These are phyloP conservation scores for Varroa destructor DNA, from an alignment of 1,140 invertebrate species.

Conservation along the genomic window DNA sequence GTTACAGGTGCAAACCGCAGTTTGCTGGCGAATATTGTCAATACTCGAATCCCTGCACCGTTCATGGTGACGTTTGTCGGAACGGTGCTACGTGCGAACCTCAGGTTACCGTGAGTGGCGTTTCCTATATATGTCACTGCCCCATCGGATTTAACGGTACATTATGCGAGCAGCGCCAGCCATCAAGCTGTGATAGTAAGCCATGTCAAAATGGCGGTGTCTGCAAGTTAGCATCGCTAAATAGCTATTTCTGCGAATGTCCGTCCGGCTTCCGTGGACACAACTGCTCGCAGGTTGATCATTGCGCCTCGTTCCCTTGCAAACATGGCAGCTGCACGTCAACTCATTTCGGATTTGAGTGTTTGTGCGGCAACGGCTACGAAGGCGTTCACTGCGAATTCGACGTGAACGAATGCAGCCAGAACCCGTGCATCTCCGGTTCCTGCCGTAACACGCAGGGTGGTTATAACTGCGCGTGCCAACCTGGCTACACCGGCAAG, in stretches of 20 bases:
- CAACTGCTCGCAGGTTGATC: conserved; percentile 60
- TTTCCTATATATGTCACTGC: conserved; percentile 69
- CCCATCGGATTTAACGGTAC: conserved; percentile 78
- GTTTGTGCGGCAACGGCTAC: conserved; percentile 71
- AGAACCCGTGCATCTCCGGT: conserved; percentile 60
- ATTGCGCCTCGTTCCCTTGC: conserved; percentile 53
- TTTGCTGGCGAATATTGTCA: conserved; percentile 89
- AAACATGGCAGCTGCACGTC: conserved; percentile 68
- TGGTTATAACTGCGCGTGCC: conserved; percentile 59
- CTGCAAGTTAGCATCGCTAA: conserved; percentile 56
- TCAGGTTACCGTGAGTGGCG: conserved; percentile 49
- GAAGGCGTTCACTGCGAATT: conserved; percentile 66
- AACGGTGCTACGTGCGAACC: conserved; percentile 83
- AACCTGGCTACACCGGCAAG: conserved; percentile 70
- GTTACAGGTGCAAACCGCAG: conserved; percentile 71
- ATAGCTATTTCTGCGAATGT: conserved; percentile 67
- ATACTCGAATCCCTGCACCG: conserved; percentile 68
- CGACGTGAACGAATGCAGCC: conserved; percentile 71
- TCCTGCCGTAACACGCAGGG: conserved; percentile 33
- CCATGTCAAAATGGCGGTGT: conserved; percentile 74
- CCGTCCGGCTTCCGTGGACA: conserved; percentile 65
- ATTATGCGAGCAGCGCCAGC: conserved; percentile 75
- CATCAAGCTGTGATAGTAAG: conserved; percentile 72
- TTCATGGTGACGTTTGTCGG: conserved; percentile 46
- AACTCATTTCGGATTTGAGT: conserved; percentile 57